phyloP scores from a whole-genome alignment of 2,113 vertebrate species.

The Aegotheles bennettii region DNA sequence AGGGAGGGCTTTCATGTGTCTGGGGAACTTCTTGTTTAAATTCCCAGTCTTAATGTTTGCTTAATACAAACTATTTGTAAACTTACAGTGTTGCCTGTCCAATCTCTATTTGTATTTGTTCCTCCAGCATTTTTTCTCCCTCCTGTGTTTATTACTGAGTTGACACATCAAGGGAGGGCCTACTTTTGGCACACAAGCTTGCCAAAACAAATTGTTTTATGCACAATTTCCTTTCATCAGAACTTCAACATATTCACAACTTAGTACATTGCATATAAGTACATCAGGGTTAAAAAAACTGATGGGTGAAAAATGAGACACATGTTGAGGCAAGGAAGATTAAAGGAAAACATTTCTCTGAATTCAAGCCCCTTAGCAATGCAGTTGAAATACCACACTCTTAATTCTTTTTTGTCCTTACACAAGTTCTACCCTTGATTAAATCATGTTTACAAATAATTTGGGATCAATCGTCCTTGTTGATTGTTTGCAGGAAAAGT shows the following conservation, averaged over 20 bases:
- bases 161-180: constrained; percentile 74
- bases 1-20: constrained; percentile 67
- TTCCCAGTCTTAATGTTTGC: constrained; percentile 64
- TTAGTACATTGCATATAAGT: constrained; percentile 30
- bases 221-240: constrained; percentile 71
- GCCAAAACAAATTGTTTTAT: constrained; percentile 72
- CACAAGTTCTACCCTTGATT: neutral
- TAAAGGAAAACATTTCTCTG: neutral
- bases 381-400: neutral
- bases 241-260: constrained; percentile 55
- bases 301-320: constrained; percentile 43
- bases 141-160: constrained; percentile 71
- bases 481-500: no score
- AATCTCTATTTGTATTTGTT: constrained; percentile 68
- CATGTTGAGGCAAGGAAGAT: constrained; percentile 36
- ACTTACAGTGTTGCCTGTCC: constrained; percentile 46
- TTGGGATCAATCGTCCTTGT: neutral
- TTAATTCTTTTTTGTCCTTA: neutral
- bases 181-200: constrained; percentile 54
- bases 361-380: neutral
- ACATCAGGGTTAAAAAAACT: constrained; percentile 33
- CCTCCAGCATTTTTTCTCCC: constrained; percentile 59
- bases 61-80: constrained; percentile 74
- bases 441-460: constrained; percentile 24
- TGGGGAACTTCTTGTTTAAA: constrained; percentile 63